These are phyloP conservation scores for Scarus forsteni DNA, from an alignment of 2,797 vertebrate genomes.

Conservation along the genomic window DNA sequence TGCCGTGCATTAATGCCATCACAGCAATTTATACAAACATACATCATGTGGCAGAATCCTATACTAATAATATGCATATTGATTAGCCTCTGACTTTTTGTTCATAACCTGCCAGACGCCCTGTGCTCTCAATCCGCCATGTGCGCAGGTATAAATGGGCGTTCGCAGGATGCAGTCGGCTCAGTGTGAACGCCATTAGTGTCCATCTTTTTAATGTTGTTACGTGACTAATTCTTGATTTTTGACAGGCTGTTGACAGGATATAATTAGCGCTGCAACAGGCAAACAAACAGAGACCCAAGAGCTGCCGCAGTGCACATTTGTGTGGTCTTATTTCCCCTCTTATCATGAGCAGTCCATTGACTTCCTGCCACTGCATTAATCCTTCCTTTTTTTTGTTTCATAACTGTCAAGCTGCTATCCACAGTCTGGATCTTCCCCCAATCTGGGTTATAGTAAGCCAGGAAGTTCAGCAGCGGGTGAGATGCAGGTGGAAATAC, in stretches of 20 bases:
- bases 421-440: conserved; percentile 6
- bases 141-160: conserved; percentile 49
- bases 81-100: conserved; percentile 39
- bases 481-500: conserved; percentile 16
- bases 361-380: conserved; percentile 22
- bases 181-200: conserved; percentile 41
- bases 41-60: conserved; percentile 20
- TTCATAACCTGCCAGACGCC: conserved; percentile 25
- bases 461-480: conserved; percentile 20
- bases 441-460: not conserved
- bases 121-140: conserved; percentile 8
- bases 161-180: conserved; percentile 27
- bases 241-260: conserved; percentile 46
- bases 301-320: conserved; percentile 15
- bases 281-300: conserved; percentile 45
- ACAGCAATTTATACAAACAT: conserved; percentile 37
- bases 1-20: conserved; percentile 31
- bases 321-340: conserved; percentile 4
- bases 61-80: conserved; percentile 34
- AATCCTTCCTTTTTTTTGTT: conserved; percentile 9
- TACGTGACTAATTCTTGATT: conserved; percentile 41
- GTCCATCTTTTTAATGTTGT: conserved; percentile 40
- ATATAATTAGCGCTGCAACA: conserved; percentile 50
- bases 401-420: conserved; percentile 6
- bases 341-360: conserved; percentile 11